Evolutionary conservation across 2,888 invertebrate genomes (phyloP), one percentile per base, ranked within the genome.

Genomic region (Parnassius smintheus): DNA sequence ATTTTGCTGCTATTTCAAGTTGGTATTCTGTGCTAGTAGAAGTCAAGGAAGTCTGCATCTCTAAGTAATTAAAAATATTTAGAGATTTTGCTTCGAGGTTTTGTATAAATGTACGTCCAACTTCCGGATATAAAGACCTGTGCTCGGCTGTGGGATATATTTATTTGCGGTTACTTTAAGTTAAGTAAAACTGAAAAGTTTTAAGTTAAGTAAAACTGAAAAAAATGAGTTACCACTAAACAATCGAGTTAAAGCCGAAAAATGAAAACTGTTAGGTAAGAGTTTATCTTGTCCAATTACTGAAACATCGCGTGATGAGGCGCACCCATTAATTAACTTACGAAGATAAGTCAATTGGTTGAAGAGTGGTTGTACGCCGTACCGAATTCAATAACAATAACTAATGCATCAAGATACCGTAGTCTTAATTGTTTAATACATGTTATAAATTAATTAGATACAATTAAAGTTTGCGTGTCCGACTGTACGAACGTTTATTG

Each of bases 371-470:
- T 49, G 49, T 77, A 73, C 72, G 73, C 74, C 76, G 80, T 76
- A 78, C 85, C 82, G 80, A 87, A 88, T 87, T 83, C 86, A 86
- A 87, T 88, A 88, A 83, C 83, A 81, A 82, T 65, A 68, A 68
- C 61, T 82, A 85, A 85, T 88, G 85, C 83, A 85, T 86, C 87
- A 80, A 88, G 91, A 90, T 91, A 90, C 80, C 74, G 75, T 75
- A 74, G 76, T 74, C 82, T 84, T 89, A 89, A 90, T 89, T 91
- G 90, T 91, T 91, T 91, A 91, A 91, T 91, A 83, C 86, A 83
- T 86, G 89, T 91, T 85, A 89, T 91, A 91, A 91, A 91, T 91
- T 91, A 90, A 91, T 91, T 88, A 90, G 88, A 81, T 75, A 80
- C 88, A 83, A 89, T 89, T 90, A 85, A 75, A 75, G 84, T 82